These are phyloP conservation scores for Drosophila guanche DNA, from an alignment of 1,140 invertebrate genomes.

Conservation along the genomic window DNA sequence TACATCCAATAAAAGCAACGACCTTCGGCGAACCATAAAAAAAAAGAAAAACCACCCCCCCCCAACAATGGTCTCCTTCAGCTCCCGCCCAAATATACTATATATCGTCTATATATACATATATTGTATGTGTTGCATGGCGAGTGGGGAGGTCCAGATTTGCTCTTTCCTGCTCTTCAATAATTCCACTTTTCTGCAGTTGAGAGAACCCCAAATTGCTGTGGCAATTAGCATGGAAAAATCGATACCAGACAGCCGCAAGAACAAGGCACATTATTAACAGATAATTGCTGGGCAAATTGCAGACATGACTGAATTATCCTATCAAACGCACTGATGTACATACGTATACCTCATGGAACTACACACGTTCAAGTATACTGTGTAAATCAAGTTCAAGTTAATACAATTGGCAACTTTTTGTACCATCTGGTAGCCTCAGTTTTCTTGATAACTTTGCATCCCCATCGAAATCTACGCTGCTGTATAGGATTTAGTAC, in stretches of 20 bases:
- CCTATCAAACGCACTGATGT: too few relatives aligned
- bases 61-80: slow-evolving; percentile 11
- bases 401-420: too few relatives aligned
- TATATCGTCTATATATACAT: neutral
- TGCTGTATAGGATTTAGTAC: neutral
- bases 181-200: slow-evolving; percentile 18
- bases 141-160: slow-evolving; percentile 24
- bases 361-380: too few relatives aligned
- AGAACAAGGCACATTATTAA: slow-evolving; percentile 37
- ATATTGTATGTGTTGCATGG: neutral
- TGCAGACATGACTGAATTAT: too few relatives aligned
- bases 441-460: too few relatives aligned
- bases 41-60: slow-evolving; percentile 20
- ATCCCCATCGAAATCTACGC: too few relatives aligned
- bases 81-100: too few relatives aligned
- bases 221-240: slow-evolving; percentile 38
- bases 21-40: slow-evolving; percentile 50
- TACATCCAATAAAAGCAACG: slow-evolving; percentile 54
- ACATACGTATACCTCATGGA: too few relatives aligned
- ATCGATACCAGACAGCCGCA: slow-evolving; percentile 44
- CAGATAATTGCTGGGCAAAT: slow-evolving; percentile 3
- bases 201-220: slow-evolving; percentile 22
- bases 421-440: too few relatives aligned
- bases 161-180: slow-evolving; percentile 34
- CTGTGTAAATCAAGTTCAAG: too few relatives aligned